Evolutionary conservation across 2,888 invertebrate genomes (phyloP).

Genomic region (Parthenolecanium corni): DNA sequence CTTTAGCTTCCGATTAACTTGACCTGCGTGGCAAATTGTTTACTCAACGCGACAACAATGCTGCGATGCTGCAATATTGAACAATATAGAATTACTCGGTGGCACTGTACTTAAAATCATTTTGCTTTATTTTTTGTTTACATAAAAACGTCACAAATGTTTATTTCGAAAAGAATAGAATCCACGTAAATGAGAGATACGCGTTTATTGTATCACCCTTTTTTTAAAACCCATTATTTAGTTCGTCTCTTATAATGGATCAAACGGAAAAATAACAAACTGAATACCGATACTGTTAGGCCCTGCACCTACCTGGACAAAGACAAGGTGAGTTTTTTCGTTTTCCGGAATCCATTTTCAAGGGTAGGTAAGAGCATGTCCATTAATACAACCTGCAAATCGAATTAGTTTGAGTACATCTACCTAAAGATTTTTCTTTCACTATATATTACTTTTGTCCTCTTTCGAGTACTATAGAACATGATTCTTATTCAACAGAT

Average conservation of each 20-base stretch:
- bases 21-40: not conserved
- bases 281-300: too few relatives aligned
- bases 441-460: too few relatives aligned
- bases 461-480: too few relatives aligned
- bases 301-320: too few relatives aligned
- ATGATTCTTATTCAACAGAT: constrained; percentile 44
- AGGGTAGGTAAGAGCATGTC: not conserved
- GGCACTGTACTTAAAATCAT: too few relatives aligned
- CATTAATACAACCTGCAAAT: not conserved
- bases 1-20: not conserved
- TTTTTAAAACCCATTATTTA: too few relatives aligned
- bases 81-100: too few relatives aligned
- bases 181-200: too few relatives aligned
- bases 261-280: too few relatives aligned
- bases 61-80: too few relatives aligned
- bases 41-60: not conserved
- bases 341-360: not conserved
- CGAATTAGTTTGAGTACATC: not conserved
- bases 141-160: too few relatives aligned
- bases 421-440: not conserved
- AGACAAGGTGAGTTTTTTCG: not conserved
- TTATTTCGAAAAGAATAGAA: not conserved
- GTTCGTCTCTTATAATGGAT: too few relatives aligned
- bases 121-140: not conserved
- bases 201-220: not conserved